phyloP scores from a whole-genome alignment of 2,888 invertebrate species.

The Pimpla rufipes region DNA sequence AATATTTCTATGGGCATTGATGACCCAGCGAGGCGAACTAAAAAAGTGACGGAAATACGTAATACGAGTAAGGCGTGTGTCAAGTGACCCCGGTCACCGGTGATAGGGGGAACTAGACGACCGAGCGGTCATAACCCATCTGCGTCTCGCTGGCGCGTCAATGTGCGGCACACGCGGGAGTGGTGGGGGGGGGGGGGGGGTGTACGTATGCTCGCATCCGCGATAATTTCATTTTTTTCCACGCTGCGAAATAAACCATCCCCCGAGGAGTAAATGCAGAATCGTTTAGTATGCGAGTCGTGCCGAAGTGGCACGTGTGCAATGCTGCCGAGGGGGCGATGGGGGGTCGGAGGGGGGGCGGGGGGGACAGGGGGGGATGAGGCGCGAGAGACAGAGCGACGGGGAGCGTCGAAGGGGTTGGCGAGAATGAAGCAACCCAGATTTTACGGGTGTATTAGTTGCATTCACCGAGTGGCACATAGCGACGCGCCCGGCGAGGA shows the following conservation, averaged over 20 bases:
- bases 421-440: slow-evolving; percentile 39
- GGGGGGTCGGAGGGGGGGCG: background rate
- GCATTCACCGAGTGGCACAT: slow-evolving; percentile 42
- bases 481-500: too few species aligned
- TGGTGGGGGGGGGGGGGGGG: too few species aligned
- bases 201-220: slow-evolving; percentile 54
- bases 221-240: slow-evolving; percentile 76
- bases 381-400: background rate
- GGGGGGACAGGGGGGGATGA: background rate
- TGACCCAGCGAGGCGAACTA: background rate
- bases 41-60: too few species aligned
- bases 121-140: slow-evolving; percentile 57
- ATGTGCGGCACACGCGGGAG: slow-evolving; percentile 31
- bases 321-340: slow-evolving; percentile 49
- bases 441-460: slow-evolving; percentile 55
- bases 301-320: slow-evolving; percentile 61
- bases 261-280: slow-evolving; percentile 65
- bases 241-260: slow-evolving; percentile 77
- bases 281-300: slow-evolving; percentile 69
- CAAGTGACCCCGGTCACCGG: background rate
- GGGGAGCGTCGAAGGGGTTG: background rate
- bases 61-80: background rate
- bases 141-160: slow-evolving; percentile 25
- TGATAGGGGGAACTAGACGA: slow-evolving; percentile 57
- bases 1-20: too few species aligned